These are phyloP conservation scores for Margaritifera margaritifera DNA, from an alignment of 2,888 invertebrate genomes.

Conservation along the genomic window DNA sequence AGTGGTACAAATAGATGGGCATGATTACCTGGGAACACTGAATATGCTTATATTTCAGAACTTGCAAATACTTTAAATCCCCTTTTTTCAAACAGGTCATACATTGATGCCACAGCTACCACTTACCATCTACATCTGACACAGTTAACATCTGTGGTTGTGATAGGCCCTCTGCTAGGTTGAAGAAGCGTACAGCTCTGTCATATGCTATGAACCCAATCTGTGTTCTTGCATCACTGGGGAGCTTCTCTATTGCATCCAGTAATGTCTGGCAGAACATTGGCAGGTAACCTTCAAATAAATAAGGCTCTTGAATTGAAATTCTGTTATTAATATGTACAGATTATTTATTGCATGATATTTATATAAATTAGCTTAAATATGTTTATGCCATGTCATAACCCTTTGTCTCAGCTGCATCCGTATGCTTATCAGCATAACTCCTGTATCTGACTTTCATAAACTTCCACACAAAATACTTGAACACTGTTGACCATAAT, in stretches of 20 bases:
- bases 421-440: too few relatives aligned
- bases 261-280: slow-evolving; percentile 87
- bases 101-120: not conserved
- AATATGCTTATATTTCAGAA: not conserved
- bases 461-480: too few relatives aligned
- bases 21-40: too few relatives aligned
- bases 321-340: too few relatives aligned
- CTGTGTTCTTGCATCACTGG: slow-evolving; percentile 94
- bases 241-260: slow-evolving; percentile 88
- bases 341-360: too few relatives aligned
- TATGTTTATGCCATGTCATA: too few relatives aligned
- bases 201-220: slow-evolving; percentile 96
- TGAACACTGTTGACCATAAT: too few relatives aligned
- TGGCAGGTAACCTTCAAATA: slow-evolving; percentile 81
- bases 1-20: too few relatives aligned
- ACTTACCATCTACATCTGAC: slow-evolving; percentile 89
- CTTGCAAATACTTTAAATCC: not conserved
- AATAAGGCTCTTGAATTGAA: not conserved
- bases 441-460: too few relatives aligned
- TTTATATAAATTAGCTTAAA: too few relatives aligned
- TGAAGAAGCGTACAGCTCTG: slow-evolving; percentile 93
- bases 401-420: too few relatives aligned
- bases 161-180: slow-evolving; percentile 68
- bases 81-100: not conserved
- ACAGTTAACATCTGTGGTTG: slow-evolving; percentile 79